Evolutionary conservation across 2,888 invertebrate species (phyloP).

Genomic region (Acanthacorydalis orientalis): DNA sequence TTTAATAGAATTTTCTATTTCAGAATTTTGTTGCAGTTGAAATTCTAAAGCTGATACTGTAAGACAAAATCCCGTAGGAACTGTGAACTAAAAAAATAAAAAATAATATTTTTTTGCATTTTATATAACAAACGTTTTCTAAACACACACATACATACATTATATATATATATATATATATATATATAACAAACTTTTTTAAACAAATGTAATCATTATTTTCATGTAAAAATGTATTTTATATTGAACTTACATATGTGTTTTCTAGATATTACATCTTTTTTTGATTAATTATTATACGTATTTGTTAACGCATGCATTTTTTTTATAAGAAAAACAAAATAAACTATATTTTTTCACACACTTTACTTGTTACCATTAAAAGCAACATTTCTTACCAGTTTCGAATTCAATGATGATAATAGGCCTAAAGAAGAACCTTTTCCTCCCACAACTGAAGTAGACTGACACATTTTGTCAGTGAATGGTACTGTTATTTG

Average conservation of each 20-base stretch:
- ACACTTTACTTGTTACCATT: conserved; percentile 3
- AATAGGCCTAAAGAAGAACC: conserved; percentile 58
- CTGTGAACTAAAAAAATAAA: conserved; percentile 26
- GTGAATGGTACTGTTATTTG: conserved; percentile 27
- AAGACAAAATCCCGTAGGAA: conserved; percentile 56
- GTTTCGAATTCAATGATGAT: conserved; percentile 23
- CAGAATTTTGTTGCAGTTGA: conserved; percentile 33
- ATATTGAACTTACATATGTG: no score
- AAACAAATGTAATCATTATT: no score
- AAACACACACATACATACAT: no score
- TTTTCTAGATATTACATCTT: no score
- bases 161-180: no score
- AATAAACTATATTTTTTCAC: no score
- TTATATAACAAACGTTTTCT: neutral
- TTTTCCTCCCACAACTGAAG: conserved; percentile 56
- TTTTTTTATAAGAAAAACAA: no score
- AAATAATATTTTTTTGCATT: neutral
- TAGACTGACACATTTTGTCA: conserved; percentile 31
- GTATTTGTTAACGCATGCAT: no score
- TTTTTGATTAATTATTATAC: no score
- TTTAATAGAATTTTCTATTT: conserved; percentile 29
- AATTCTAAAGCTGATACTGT: conserved; percentile 42
- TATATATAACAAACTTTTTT: no score
- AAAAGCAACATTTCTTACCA: conserved; percentile 22
- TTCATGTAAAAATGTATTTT: no score